Conservation (phyloP, 1,140 invertebrate genomes). For the Drosophila melanogaster region DNA sequence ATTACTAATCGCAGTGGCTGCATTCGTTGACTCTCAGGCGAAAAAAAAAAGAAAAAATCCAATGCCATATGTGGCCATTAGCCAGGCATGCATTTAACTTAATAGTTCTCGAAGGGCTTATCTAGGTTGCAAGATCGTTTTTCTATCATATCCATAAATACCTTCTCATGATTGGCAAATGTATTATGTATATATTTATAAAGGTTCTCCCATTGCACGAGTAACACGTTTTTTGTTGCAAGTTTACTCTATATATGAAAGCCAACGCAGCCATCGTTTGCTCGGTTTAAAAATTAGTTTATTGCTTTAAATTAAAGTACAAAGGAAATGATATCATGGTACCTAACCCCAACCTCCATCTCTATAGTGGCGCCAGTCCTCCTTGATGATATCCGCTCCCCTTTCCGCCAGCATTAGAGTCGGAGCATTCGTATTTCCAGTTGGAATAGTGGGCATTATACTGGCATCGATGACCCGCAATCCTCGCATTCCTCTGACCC, state of each 20-base stretch:
- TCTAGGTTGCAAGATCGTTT: slow-evolving; percentile 2
- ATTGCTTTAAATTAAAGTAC: slow-evolving; percentile 1
- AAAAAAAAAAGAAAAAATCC: no score
- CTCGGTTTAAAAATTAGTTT: neutral
- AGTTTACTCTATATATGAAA: neutral
- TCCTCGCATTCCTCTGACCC: slow-evolving; percentile 87
- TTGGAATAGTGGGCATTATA: slow-evolving; percentile 89
- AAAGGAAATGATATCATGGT: neutral
- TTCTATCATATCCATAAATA: neutral
- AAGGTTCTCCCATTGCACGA: neutral
- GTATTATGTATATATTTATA: no score
- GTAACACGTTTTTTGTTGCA: no score
- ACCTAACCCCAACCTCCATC: slow-evolving; percentile 55
- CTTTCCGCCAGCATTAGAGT: slow-evolving; percentile 90
- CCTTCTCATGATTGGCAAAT: neutral
- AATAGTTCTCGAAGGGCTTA: slow-evolving; percentile 1
- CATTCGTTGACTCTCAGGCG: slow-evolving; percentile 3
- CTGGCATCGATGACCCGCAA: slow-evolving; percentile 90
- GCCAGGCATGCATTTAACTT: slow-evolving; percentile 13
- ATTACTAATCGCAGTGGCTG: slow-evolving; percentile 9
- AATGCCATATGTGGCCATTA: slow-evolving; percentile 26
- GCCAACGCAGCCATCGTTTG: neutral
- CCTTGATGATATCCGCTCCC: slow-evolving; percentile 88
- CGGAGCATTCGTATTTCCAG: slow-evolving; percentile 90
- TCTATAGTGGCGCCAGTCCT: slow-evolving; percentile 84